Base-by-base conservation (phyloP, 2,888 invertebrate genomes). In the Volucella bombylans region DNA sequence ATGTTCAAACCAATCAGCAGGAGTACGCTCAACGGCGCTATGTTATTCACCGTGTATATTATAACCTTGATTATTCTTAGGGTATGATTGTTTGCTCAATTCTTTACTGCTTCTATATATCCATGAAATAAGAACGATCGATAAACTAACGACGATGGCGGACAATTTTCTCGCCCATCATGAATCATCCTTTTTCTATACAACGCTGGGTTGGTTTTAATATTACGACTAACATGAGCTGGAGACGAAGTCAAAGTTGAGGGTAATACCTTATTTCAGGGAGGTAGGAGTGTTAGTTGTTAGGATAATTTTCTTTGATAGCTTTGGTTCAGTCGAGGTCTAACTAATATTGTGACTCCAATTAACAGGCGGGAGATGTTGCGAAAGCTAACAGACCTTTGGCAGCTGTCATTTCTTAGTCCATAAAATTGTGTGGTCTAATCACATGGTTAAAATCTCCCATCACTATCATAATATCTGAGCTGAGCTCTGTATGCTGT, bases 51-150 rank as follows among this genome's bases (percentile, higher is more conserved):
- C 88, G 65, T 90, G 90, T 57, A 91, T 91, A 81, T 91, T 91
- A 14, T 88, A 86, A 59, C 79, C 45, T 77, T 86, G 67, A 76
- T 59, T 76, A 52, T 69, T 86, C 71, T 80, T 87, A 38, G 49
- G 73, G 64, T 85, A 71, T 31, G 87, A 62, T 50, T 82, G 69
- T 39, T 87, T 87, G 45, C 88, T 90, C n/a, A 90, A 89, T 82
- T 91, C 91, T 47, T 89, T 89, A 90, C 91, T 81, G 91, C 89
- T 87, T 91, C 91, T 4, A 92, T 91, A 15, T 91, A 87, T 38
- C 91, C 92, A 55, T 92, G 89, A 1, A 90, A 91, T 77, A 91
- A 74, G 65, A 90, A 88, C 2, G 89, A 89, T 43, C 88, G 69
- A 39, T 88, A 87, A 8, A 49, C 85, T 38, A 88, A 69, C 72